Percentiles rank a stretch among this genome's conserved stretches.
phyloP scores from a whole-genome alignment of 2,888 invertebrate genomes.

The Morinoia aosen region DNA sequence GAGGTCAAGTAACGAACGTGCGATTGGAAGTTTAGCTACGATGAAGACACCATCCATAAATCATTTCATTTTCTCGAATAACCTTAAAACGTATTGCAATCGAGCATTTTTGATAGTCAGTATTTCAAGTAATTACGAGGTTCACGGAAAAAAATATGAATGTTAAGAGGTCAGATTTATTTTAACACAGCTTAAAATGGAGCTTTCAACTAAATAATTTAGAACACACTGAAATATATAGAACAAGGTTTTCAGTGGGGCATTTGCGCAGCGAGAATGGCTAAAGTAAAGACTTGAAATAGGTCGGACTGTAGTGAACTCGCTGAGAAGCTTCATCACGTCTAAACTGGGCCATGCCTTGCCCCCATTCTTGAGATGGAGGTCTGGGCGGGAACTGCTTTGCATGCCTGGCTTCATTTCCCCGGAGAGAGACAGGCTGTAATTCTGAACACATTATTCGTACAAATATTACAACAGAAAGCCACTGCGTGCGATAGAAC shows the following conservation, averaged over 20 bases:
- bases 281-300: not conserved
- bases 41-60: too few relatives aligned
- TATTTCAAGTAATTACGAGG: too few relatives aligned
- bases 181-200: too few relatives aligned
- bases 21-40: too few relatives aligned
- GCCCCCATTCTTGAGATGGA: not conserved
- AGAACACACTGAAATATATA: not conserved
- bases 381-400: not conserved
- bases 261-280: not conserved
- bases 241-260: not conserved
- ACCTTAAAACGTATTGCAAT: too few relatives aligned
- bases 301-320: not conserved
- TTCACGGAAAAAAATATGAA: too few relatives aligned
- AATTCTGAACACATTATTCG: not conserved
- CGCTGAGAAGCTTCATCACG: not conserved
- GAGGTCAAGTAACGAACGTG: too few relatives aligned
- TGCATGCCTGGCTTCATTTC: not conserved
- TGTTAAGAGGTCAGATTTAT: too few relatives aligned
- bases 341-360: not conserved
- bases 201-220: not conserved
- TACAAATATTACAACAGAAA: not conserved
- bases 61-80: too few relatives aligned
- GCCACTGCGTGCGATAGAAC: not conserved
- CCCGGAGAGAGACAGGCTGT: not conserved
- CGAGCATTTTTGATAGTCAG: too few relatives aligned